phyloP scores from a whole-genome alignment of 2,888 invertebrate species.

The Xestia ashworthii region DNA sequence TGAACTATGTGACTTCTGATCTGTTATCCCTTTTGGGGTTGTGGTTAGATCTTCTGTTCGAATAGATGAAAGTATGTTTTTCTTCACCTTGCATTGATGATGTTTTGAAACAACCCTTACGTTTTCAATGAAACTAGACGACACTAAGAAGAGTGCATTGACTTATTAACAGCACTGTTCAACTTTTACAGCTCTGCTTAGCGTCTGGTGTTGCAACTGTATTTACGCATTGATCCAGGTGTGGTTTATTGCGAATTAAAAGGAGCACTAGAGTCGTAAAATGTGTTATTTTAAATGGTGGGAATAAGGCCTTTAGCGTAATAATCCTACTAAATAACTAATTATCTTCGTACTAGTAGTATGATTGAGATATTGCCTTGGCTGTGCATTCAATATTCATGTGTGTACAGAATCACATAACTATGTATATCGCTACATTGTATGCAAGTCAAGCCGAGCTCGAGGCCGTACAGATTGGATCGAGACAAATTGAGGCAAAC shows the following conservation, averaged over 20 bases:
- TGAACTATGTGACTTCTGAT: neutral
- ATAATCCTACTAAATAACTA: neutral
- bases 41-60: neutral
- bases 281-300: neutral
- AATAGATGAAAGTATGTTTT: neutral
- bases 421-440: neutral
- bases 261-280: neutral
- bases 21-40: neutral
- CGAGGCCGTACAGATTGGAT: neutral
- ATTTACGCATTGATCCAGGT: neutral
- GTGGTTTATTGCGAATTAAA: neutral
- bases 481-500: conserved; percentile 28
- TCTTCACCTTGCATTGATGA: neutral
- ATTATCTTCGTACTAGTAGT: neutral
- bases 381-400: conserved; percentile 37
- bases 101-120: too few species aligned
- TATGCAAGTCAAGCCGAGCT: neutral
- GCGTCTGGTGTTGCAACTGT: neutral
- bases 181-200: neutral
- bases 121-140: neutral
- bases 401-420: neutral
- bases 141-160: neutral
- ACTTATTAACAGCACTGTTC: neutral
- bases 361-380: neutral
- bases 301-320: neutral